phyloP scores from a whole-genome alignment of 1,140 invertebrate species.

The Zaprionus lachaisei region DNA sequence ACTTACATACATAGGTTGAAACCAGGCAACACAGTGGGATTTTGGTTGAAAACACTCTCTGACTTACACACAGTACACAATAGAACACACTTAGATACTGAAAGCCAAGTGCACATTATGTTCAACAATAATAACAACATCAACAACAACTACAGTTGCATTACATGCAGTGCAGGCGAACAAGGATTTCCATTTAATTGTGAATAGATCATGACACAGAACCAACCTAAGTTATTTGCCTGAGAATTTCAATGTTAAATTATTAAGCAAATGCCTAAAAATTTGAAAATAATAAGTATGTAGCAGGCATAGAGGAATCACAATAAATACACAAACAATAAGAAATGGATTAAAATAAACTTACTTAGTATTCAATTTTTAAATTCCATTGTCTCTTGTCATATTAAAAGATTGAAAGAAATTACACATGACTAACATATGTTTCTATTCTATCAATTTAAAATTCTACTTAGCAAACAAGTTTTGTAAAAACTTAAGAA shows the following conservation, averaged over 20 bases:
- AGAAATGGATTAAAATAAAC: neutral
- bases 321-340: neutral
- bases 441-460: neutral
- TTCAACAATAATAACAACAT: constrained; percentile 22
- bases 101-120: constrained; percentile 32
- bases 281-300: neutral
- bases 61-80: neutral
- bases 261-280: neutral
- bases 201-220: neutral
- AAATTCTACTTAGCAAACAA: neutral
- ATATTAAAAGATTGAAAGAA: no score
- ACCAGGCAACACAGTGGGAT: constrained; percentile 6
- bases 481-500: neutral
- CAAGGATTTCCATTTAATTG: constrained; percentile 31
- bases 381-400: no score
- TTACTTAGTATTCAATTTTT: no score
- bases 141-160: neutral
- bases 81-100: constrained; percentile 7
- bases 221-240: neutral
- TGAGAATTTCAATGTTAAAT: neutral
- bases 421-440: neutral
- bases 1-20: constrained; percentile 24
- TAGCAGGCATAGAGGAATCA: neutral
- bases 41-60: constrained; percentile 7
- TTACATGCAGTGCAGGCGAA: constrained; percentile 5